These are phyloP conservation scores for Eupleurogrammus muticus DNA, from an alignment of 2,797 vertebrate species.

Conservation along the genomic window DNA sequence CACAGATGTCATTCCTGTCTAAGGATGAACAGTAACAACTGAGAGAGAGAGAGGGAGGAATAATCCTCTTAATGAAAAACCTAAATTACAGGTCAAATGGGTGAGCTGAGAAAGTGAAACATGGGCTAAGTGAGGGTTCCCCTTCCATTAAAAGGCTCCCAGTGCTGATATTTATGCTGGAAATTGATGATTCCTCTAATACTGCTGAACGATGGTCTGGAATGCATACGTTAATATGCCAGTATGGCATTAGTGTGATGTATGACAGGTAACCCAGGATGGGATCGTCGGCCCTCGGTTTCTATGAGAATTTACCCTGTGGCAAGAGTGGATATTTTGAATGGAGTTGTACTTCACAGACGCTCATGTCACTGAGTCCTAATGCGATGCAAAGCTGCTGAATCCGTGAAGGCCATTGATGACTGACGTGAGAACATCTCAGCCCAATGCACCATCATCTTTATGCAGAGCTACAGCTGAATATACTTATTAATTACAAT, in stretches of 20 bases:
- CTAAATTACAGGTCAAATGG: conserved; percentile 32
- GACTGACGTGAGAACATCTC: conserved; percentile 53
- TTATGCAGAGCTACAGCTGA: conserved; percentile 19
- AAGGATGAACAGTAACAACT: no score
- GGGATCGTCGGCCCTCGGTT: background rate
- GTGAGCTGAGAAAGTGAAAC: conserved; percentile 2
- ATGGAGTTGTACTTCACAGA: background rate
- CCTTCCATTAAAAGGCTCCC: background rate
- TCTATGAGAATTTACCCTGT: conserved; percentile 16
- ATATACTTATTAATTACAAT: background rate
- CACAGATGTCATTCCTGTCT: no score
- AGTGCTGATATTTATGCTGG: conserved; percentile 16
- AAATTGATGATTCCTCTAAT: conserved; percentile 13
- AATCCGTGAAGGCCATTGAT: conserved; percentile 38
- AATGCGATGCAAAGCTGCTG: conserved; percentile 27
- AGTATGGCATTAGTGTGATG: conserved; percentile 9
- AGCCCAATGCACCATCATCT: conserved; percentile 27
- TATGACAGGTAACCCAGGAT: conserved; percentile 3
- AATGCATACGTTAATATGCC: conserved; percentile 13
- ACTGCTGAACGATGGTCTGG: conserved; percentile 9
- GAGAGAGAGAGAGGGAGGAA: conserved; percentile 9
- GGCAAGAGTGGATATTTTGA: background rate
- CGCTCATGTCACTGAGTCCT: background rate
- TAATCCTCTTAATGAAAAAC: conserved; percentile 50
- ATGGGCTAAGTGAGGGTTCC: conserved; percentile 20